phyloP scores from a whole-genome alignment of 2,888 invertebrate species.

The Endomychus coccineus region DNA sequence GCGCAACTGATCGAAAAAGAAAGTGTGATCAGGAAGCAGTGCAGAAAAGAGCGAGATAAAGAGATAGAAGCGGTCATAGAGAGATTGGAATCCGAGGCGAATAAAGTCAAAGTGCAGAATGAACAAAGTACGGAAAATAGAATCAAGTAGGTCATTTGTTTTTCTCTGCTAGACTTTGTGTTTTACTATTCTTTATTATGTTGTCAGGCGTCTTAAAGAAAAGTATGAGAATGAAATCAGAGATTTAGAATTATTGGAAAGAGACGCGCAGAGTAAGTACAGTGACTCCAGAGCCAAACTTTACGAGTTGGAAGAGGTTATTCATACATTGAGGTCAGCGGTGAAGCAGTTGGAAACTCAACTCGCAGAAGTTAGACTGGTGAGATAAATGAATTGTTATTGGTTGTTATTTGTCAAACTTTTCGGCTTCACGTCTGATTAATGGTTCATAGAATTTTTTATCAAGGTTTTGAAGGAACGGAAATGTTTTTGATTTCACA shows the following conservation, averaged over 20 bases:
- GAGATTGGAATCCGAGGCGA: conserved; percentile 60
- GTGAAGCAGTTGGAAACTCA: conserved; percentile 61
- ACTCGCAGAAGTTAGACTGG: conserved; percentile 34
- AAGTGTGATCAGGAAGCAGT: conserved; percentile 59
- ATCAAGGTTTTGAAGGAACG: too few species aligned
- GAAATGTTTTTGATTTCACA: too few species aligned
- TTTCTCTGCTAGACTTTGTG: background rate
- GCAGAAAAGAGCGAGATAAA: conserved; percentile 65
- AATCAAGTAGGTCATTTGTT: conserved; percentile 31
- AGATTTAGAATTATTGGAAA: conserved; percentile 59
- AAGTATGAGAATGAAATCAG: conserved; percentile 67
- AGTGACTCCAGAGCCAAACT: conserved; percentile 59
- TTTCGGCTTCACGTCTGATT: too few species aligned
- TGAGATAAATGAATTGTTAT: conserved; percentile 3
- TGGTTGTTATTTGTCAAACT: too few species aligned
- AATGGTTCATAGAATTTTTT: too few species aligned
- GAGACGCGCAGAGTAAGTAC: conserved; percentile 58
- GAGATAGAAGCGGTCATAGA: conserved; percentile 71
- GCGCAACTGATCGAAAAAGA: conserved; percentile 58
- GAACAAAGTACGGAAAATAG: conserved; percentile 55
- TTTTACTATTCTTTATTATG: background rate
- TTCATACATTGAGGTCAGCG: conserved; percentile 51
- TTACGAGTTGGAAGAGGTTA: conserved; percentile 56
- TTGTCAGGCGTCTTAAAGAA: conserved; percentile 61
- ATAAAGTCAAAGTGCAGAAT: conserved; percentile 50